phyloP scores from a whole-genome alignment of 2,888 invertebrate genomes.

The Melanchra persicariae region DNA sequence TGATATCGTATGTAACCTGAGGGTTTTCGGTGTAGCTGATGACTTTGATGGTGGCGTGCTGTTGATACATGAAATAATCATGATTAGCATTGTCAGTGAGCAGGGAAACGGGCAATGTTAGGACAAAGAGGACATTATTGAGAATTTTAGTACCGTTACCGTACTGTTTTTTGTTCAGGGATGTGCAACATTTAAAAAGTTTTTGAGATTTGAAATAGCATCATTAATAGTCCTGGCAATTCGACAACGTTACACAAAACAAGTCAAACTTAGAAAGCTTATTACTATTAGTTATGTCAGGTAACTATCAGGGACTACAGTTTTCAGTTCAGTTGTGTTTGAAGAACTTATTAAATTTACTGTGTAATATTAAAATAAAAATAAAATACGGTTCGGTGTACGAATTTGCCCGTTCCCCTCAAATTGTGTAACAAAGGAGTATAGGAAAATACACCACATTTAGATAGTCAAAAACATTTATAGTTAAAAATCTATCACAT shows the following conservation, averaged over 20 bases:
- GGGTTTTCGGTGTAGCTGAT: conserved; percentile 90
- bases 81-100: conserved; percentile 76
- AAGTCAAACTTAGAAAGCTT: neutral
- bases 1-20: conserved; percentile 86
- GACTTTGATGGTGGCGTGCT: conserved; percentile 90
- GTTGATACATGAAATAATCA: conserved; percentile 87
- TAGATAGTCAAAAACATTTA: conserved; percentile 58
- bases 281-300: neutral
- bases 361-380: neutral
- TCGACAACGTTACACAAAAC: neutral
- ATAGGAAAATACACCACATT: conserved; percentile 60
- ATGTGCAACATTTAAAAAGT: neutral
- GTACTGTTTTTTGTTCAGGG: neutral
- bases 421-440: conserved; percentile 39
- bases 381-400: neutral
- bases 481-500: conserved; percentile 51
- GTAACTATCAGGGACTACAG: neutral
- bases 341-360: neutral
- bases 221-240: neutral
- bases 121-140: neutral
- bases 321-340: neutral
- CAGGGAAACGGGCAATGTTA: conserved; percentile 59
- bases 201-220: too few species aligned
- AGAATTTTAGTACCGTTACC: too few species aligned
- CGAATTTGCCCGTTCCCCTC: conserved; percentile 54